Evolutionary conservation across 1,140 invertebrate genomes (phyloP), one percentile per base, ranked within the genome.

Genomic region (Lutraria rhynchaena): DNA sequence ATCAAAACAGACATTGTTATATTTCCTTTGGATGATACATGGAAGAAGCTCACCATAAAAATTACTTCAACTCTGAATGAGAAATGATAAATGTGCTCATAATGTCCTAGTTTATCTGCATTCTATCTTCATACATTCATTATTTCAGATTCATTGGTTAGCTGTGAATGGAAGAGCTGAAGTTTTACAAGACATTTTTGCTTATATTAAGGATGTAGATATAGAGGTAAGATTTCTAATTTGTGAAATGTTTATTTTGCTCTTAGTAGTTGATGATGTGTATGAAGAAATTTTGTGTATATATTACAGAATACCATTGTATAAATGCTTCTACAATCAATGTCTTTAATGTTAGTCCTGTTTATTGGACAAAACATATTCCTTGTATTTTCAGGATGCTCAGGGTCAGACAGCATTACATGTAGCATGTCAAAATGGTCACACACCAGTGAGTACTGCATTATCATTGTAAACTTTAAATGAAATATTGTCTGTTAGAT

Each of bases 331-430:
- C n/a, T n/a, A n/a, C n/a, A n/a, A n/a, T n/a, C n/a, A n/a, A n/a
- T n/a, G n/a, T n/a, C n/a, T n/a, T n/a, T n/a, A n/a, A n/a, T n/a
- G n/a, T n/a, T n/a, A n/a, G n/a, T n/a, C n/a, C n/a, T n/a, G 51
- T 53, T 9, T 5, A n/a, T 7, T 53, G 4, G 19, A 5, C 24
- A 22, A 58, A 58, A 17, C n/a, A 35, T 60, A 1, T 35, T 4
- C 58, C 17, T 73, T 46, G 71, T 60, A 19, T 19, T 85, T 84
- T 3, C 70, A 90, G 88, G 90, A 91, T 87, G 81, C 87, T n/a
- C 90, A 91, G 67, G 90, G 90, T 58, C 90, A 91, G 82, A 91
- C 89, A 41, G 86, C 89, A 22, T 78, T 91, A 37, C 90, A 91
- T 85, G 89, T 91, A 13, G 89, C 89, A 11, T 89, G 86, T 82